phyloP scores from a whole-genome alignment of 2,113 vertebrate genomes.

The Sebastes fasciatus region DNA sequence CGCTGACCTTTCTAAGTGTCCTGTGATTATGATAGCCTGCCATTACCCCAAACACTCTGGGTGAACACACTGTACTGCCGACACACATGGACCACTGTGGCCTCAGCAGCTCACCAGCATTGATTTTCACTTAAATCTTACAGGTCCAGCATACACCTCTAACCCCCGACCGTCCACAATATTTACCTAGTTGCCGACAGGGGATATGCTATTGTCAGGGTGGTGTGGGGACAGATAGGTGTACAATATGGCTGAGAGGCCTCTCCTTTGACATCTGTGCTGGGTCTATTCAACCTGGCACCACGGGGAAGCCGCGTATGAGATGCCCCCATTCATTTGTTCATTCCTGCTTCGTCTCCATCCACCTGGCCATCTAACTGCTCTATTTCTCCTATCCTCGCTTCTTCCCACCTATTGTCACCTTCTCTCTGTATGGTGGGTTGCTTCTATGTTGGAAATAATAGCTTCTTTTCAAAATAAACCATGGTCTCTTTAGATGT shows the following conservation, averaged over 20 bases:
- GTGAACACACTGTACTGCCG: slow-evolving; percentile 47
- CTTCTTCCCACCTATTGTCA: slow-evolving; percentile 40
- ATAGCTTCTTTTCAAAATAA: slow-evolving; percentile 52
- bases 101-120: slow-evolving; percentile 73
- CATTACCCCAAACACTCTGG: slow-evolving; percentile 66
- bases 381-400: slow-evolving; percentile 46
- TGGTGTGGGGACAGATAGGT: slow-evolving; percentile 67
- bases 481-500: slow-evolving; percentile 17
- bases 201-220: slow-evolving; percentile 76
- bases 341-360: slow-evolving; percentile 40
- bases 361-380: slow-evolving; percentile 56
- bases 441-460: slow-evolving; percentile 38
- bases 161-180: slow-evolving; percentile 75
- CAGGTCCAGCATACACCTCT: slow-evolving; percentile 75
- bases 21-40: slow-evolving; percentile 66
- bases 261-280: slow-evolving; percentile 73
- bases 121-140: slow-evolving; percentile 85
- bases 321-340: slow-evolving; percentile 72
- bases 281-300: slow-evolving; percentile 72
- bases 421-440: slow-evolving; percentile 21
- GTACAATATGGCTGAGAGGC: slow-evolving; percentile 72
- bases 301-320: slow-evolving; percentile 66
- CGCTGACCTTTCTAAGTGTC: slow-evolving; percentile 58
- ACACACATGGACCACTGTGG: slow-evolving; percentile 52
- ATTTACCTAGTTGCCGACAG: slow-evolving; percentile 80